Percentiles rank a stretch among this genome's conserved stretches.
phyloP scores from a whole-genome alignment of 2,797 vertebrate genomes.

The Anolis apletophallus region DNA sequence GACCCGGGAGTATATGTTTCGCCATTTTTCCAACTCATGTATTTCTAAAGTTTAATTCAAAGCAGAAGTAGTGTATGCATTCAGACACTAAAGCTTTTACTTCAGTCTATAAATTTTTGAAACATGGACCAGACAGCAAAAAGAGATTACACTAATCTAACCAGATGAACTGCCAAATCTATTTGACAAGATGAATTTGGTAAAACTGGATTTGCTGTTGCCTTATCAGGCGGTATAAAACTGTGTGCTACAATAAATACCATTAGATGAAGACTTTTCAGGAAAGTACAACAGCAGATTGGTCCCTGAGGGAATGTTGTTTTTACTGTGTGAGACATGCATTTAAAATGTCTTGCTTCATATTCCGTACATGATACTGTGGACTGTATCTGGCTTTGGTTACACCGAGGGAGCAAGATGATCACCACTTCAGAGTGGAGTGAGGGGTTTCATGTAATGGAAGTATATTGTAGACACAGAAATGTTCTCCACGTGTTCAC shows the following conservation, averaged over 20 bases:
- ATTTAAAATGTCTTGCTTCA: constrained; percentile 65
- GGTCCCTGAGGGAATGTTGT: constrained; percentile 59
- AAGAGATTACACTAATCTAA: constrained; percentile 37
- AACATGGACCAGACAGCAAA: constrained; percentile 45
- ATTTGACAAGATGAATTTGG: constrained; percentile 9
- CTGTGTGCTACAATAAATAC: constrained; percentile 62
- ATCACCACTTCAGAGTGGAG: background rate
- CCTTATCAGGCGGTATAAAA: constrained; percentile 63
- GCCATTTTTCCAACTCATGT: constrained; percentile 65
- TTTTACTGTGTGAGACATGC: constrained; percentile 52
- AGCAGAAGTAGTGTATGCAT: constrained; percentile 66
- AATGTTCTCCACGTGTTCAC: background rate
- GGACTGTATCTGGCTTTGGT: background rate
- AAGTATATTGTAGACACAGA: background rate
- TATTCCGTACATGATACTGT: constrained; percentile 8
- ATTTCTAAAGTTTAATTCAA: constrained; percentile 75
- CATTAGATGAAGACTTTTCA: constrained; percentile 56
- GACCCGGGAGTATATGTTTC: constrained; percentile 61
- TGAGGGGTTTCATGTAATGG: background rate
- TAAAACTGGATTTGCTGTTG: constrained; percentile 56
- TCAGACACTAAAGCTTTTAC: constrained; percentile 56
- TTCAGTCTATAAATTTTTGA: constrained; percentile 54
- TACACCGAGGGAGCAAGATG: background rate
- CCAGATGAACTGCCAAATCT: constrained; percentile 43
- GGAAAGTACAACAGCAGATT: constrained; percentile 57